Evolutionary conservation across 1,140 invertebrate genomes (phyloP), one percentile per base, ranked within the genome.

Genomic region (Zaprionus camerounensis): DNA sequence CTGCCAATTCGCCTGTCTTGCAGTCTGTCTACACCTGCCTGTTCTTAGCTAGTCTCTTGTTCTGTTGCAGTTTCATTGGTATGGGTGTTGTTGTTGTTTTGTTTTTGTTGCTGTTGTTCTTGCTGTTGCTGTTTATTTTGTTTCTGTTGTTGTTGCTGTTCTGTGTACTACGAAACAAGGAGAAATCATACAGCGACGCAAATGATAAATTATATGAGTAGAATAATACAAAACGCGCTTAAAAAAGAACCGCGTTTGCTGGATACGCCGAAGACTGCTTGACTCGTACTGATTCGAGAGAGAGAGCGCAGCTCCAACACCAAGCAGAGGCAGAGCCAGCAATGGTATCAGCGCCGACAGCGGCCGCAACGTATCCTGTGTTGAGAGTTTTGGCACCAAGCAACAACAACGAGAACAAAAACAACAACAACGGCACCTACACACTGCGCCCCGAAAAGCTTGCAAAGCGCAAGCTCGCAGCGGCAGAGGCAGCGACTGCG

Each of bases 131-230:
- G 53, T 57, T 77, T 36, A 31, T 59, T 70, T 55, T 73, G 38
- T 69, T 71, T 15, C n/a, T 17, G 55, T 34, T 57, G 28, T 63
- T 70, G 9, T 53, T 61, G 41, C 61, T 62, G 61, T 67, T 68
- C 72, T 87, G 70, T 83, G 77, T 90, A 91, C 91, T 92, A 92
- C 91, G 81, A 90, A 92, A 91, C 87, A 92, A 91, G 84, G 87
- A 91, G 80, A 92, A 92, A 92, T 92, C 73, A 92, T 91, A 92
- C 75, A 92, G 91, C 91, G 91, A 92, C 91, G 91, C 91, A 92
- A 92, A 92, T 91, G 91, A 92, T 92, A 92, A 92, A 92, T 92
- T 92, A 92, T 92, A 92, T 92, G 91, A 92, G 91, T 92, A 92
- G 91, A 92, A 92, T 92, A 92, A 92, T 91, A 92, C 76, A 92